phyloP scores from a whole-genome alignment of 1,140 invertebrate species.

The Trypoxylus dichotomus region DNA sequence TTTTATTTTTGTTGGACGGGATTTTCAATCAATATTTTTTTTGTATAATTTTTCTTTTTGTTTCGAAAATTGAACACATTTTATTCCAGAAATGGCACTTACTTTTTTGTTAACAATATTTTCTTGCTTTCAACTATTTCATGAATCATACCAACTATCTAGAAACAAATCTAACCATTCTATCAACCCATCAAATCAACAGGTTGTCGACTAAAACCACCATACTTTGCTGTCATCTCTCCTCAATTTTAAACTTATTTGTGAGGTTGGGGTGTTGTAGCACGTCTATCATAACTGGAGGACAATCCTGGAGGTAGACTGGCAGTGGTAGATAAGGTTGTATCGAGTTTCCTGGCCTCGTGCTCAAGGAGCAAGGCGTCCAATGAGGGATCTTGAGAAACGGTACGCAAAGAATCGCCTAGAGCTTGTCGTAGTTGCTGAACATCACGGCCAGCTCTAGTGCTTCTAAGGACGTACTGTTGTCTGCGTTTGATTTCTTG shows the following conservation, averaged over 20 bases:
- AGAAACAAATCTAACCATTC: background rate
- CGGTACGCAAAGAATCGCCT: constrained; percentile 80
- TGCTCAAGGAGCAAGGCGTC: constrained; percentile 82
- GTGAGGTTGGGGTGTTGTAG: constrained; percentile 53
- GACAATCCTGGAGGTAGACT: constrained; percentile 61
- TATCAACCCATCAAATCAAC: background rate
- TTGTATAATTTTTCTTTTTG: background rate
- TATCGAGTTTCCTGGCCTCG: constrained; percentile 81
- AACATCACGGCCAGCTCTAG: constrained; percentile 82
- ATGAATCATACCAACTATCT: background rate
- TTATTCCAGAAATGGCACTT: background rate
- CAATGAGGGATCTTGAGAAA: constrained; percentile 77
- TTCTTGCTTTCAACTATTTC: background rate
- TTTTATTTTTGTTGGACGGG: background rate
- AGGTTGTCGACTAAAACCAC: background rate
- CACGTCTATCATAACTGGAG: constrained; percentile 50
- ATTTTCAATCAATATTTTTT: background rate
- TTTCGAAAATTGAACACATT: background rate
- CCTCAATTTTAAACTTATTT: constrained; percentile 8
- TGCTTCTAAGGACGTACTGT: constrained; percentile 78
- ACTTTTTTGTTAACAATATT: background rate
- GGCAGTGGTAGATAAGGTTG: constrained; percentile 61
- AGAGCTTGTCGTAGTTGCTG: constrained; percentile 79
- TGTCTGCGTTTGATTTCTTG: constrained; percentile 86
- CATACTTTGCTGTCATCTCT: background rate